Evolutionary conservation across 1,140 invertebrate genomes (phyloP), one percentile per base, ranked within the genome.

Genomic region (Macrosteles quadrilineatus): DNA sequence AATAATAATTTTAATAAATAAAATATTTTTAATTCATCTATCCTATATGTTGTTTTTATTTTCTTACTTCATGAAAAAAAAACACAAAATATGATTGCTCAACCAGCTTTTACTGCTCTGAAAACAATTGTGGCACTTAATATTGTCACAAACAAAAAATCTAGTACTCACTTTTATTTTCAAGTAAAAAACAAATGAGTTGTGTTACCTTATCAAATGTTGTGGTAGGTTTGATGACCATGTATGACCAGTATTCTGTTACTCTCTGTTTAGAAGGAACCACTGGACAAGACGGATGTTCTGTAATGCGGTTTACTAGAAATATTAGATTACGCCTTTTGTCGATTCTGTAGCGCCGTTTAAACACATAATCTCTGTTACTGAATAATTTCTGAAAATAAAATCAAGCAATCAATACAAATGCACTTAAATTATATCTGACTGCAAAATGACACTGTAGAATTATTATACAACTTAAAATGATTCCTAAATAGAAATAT

Each of bases 321-420:
- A 83, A 75, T 62, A 86, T 83, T 3, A 83, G 67, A 64, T 84
- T 83, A 23, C 78, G 77, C 17, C 76, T 72, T 0, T 82, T 77
- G 75, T 90, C 86, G 30, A 87, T 80, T 4, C 85, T 73, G 78
- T 89, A 93, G 4, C 91, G 83, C 3, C 93, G 84, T 72, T 91
- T 87, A 78, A 92, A 96, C 0, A 95, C 90, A 77, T 96, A 96
- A 79, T 95, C 93, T 31, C 93, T 85, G 79, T 96, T 95, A 1
- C 90, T 85, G 80, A 95, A 95, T 72, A 95, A 81, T 77, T 85
- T 87, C 87, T 92, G 79, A 27, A 83, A 83, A 68, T n/a, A n/a
- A n/a, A 69, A 47, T 59, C 32, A 36, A 36, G 14, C 4, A 36
- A 36, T 55, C 55, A 68, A 74, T 64, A 27, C n/a, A 23, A 9